A percentile compares a stretch with the other conserved stretches of the same genome.
These are phyloP conservation scores for Rhyzopertha dominica DNA, from an alignment of 1,140 invertebrate genomes.

Conservation along the genomic window DNA sequence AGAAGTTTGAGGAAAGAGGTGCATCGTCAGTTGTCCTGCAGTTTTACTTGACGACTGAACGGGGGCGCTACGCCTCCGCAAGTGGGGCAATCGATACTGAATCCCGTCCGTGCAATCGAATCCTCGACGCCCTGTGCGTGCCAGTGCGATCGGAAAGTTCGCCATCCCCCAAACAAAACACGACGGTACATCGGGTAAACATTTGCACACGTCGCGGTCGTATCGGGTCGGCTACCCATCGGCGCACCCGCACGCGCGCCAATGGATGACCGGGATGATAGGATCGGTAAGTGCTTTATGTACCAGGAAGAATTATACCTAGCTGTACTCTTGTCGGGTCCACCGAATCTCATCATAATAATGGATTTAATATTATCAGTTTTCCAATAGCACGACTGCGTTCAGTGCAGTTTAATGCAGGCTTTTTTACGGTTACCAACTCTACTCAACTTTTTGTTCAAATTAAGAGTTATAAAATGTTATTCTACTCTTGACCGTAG, in stretches of 20 bases:
- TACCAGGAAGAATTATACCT: conserved; percentile 15
- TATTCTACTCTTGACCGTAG: too few relatives aligned
- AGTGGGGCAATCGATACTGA: conserved; percentile 42
- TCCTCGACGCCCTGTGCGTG: conserved; percentile 21
- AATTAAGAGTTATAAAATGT: too few relatives aligned
- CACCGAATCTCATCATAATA: too few relatives aligned
- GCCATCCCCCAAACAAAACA: neutral
- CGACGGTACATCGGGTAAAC: neutral
- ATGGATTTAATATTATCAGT: too few relatives aligned
- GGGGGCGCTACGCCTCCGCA: conserved; percentile 31
- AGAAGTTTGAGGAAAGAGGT: too few relatives aligned
- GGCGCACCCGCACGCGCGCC: conserved; percentile 5
- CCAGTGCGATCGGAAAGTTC: conserved; percentile 17
- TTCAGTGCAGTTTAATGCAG: too few relatives aligned
- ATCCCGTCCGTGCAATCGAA: conserved; percentile 25
- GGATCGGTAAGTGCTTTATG: conserved; percentile 34
- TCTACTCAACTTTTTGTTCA: too few relatives aligned
- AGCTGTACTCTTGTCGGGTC: too few relatives aligned
- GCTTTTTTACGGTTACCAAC: too few relatives aligned
- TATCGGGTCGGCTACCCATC: too few relatives aligned
- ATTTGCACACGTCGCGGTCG: neutral
- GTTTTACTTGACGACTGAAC: conserved; percentile 28
- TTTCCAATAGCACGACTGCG: too few relatives aligned
- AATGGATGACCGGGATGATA: conserved; percentile 36
- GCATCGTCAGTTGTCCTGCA: conserved; percentile 19